phyloP scores from a whole-genome alignment of 2,797 vertebrate species.

The Sitta carolinensis region DNA sequence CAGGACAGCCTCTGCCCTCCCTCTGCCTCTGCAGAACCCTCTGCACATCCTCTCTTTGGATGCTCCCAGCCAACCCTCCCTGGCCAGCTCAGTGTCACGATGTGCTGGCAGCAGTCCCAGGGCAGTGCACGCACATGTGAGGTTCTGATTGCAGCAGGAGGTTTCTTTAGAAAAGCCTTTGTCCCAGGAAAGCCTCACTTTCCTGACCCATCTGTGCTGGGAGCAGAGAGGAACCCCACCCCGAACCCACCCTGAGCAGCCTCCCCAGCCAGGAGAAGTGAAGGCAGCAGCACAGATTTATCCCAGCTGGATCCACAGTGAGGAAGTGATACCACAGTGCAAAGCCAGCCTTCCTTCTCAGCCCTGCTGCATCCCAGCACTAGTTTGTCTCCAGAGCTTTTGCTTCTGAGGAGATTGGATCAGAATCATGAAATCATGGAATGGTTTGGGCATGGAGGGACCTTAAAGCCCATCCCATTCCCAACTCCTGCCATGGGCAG shows the following conservation, averaged over 20 bases:
- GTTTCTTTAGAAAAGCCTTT: neutral
- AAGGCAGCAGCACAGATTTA: neutral
- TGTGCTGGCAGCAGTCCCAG: neutral
- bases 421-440: neutral
- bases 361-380: neutral
- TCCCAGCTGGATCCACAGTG: neutral
- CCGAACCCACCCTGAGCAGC: neutral
- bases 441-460: neutral
- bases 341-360: neutral
- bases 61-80: neutral
- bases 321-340: neutral
- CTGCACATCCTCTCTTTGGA: neutral
- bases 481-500: neutral
- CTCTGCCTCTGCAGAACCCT: neutral
- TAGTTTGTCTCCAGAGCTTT: neutral
- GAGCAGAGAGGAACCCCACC: neutral
- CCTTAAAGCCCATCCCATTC: neutral
- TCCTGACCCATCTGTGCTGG: neutral
- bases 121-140: neutral
- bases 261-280: neutral
- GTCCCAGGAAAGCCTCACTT: neutral
- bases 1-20: neutral
- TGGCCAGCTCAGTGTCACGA: neutral
- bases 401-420: neutral
- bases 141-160: neutral